Percentiles rank a stretch among this genome's conserved stretches.
Conservation (phyloP, 2,113 vertebrate species). For the Anhinga rufa region DNA sequence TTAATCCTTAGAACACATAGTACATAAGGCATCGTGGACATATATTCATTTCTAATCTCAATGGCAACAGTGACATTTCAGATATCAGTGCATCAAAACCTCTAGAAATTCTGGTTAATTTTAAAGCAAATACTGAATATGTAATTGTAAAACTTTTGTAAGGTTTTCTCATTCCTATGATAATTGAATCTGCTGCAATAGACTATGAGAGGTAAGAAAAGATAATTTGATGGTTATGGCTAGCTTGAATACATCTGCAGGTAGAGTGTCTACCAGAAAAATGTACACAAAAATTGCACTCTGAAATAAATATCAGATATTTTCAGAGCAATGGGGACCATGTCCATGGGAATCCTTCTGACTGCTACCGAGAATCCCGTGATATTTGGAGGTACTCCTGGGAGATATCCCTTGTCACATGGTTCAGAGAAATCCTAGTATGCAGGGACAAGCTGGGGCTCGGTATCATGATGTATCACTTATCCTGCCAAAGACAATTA, state of each 20-base stretch:
- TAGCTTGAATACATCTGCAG: neutral
- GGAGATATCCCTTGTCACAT: neutral
- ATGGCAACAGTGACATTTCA: neutral
- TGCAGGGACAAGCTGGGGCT: too few relatives aligned
- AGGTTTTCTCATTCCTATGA: neutral
- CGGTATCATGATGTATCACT: too few relatives aligned
- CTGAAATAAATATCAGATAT: neutral
- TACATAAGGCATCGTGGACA: neutral
- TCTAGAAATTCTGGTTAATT: neutral
- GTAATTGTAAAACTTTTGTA: neutral
- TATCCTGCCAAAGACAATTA: too few relatives aligned
- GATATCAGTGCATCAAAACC: neutral
- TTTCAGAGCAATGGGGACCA: neutral
- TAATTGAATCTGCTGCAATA: neutral
- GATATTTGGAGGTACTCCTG: neutral
- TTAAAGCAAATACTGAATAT: neutral
- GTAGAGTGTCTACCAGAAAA: neutral
- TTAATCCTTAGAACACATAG: neutral
- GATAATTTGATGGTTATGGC: rapidly evolving
- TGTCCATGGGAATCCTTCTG: neutral
- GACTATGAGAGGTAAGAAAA: neutral
- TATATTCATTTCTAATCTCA: neutral
- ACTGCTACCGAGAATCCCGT: neutral
- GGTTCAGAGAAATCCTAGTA: neutral
- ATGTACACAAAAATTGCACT: neutral